Conservation (phyloP, 30 jellyfish, hydroid and myxozoan genomes). For the Hydractinia symbiolongicarpus region DNA sequence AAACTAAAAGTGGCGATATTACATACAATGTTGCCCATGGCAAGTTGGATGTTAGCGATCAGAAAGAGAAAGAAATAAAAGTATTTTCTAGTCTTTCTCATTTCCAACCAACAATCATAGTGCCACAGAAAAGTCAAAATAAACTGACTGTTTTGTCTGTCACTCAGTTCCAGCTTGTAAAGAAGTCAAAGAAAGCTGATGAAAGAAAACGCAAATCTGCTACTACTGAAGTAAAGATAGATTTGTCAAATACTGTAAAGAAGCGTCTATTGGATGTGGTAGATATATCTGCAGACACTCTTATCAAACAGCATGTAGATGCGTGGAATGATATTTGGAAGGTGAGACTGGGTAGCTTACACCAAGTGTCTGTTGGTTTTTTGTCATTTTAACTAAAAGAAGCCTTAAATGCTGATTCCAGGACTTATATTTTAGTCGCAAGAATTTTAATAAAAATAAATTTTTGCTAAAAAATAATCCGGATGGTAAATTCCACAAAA, state of each 20-base stretch:
- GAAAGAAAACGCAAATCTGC: conserved; percentile 28
- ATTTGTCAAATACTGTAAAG: neutral
- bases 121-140: conserved; percentile 36
- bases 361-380: too few relatives aligned
- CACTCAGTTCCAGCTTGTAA: neutral
- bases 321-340: conserved; percentile 43
- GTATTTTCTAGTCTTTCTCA: conserved; percentile 12
- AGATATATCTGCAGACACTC: neutral
- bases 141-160: conserved; percentile 16
- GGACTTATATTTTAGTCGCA: too few relatives aligned
- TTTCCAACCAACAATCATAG: conserved; percentile 21
- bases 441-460: too few relatives aligned
- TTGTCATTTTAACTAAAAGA: too few relatives aligned
- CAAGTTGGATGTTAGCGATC: neutral
- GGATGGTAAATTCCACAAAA: too few relatives aligned
- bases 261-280: conserved; percentile 8
- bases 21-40: neutral
- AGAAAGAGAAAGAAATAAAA: neutral
- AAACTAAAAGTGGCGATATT: neutral
- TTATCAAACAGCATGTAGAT: conserved; percentile 21
- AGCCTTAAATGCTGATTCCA: too few relatives aligned
- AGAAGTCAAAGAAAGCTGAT: neutral
- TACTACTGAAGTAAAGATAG: neutral
- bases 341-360: neutral
- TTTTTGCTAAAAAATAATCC: too few relatives aligned